Base-by-base conservation (phyloP, 23 tunicate genomes). In the Phallusia fumigata region DNA sequence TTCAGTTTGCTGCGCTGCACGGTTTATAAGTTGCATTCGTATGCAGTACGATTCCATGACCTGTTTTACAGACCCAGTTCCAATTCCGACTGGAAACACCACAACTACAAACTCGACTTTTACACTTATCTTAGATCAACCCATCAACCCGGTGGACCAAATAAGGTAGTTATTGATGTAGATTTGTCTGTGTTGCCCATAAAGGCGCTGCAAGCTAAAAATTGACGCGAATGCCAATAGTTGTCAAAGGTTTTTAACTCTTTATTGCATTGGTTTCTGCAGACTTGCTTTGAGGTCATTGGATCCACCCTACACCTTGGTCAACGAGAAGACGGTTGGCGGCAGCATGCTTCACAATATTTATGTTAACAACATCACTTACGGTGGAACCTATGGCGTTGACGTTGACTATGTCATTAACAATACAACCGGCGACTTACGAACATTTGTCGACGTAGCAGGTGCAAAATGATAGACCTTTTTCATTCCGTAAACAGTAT, bases 91-190 rank as follows among this genome's bases (percentile, higher is more conserved):
- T 0, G 91, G 91, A 28, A 65, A 58, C 30, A 64, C 79, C 0
- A 19, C 86, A 31, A 87, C 82, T 30, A 81, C 85, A 19, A 87
- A 87, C 47, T 75, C 85, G 34, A 78, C 80, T 21, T 44, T 87
- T 52, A 76, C 86, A 18, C 30, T 87, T 8, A 75, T 8, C 21
- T 65, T 87, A 53, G 30, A 36, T 24, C 69, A 34, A 40, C 91
- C 91, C 35, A 0, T 44, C 32, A 13, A n/a, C 3, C 82, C 84
- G 30, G 81, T 83, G 0, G 82, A 87, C 82, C 34, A 76, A 19
- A 53, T 64, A 58, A 87, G 72, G 91, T 87, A 47, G n/a, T n/a
- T n/a, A 58, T 58, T 58, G 28, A 6, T 58, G 26, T 11, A 24
- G 10, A 5, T 40, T 40, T 10, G 47, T 40, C 47, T 40, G 5